These are phyloP conservation scores for Furcula furcula DNA, from an alignment of 2,888 invertebrate genomes.

Conservation along the genomic window DNA sequence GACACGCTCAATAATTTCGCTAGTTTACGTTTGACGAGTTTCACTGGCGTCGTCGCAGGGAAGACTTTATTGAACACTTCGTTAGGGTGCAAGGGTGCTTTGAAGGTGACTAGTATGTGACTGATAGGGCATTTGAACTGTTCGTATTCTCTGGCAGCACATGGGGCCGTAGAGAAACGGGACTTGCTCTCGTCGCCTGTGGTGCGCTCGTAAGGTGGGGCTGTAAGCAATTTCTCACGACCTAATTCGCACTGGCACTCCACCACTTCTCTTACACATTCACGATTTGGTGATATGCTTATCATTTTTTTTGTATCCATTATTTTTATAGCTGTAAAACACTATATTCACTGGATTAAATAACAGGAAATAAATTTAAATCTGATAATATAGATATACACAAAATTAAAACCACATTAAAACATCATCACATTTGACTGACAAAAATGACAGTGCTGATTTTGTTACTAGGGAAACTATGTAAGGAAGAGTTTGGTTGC, in stretches of 20 bases:
- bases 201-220: slow-evolving; percentile 59
- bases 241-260: slow-evolving; percentile 72
- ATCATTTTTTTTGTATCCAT: slow-evolving; percentile 41
- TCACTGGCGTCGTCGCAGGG: slow-evolving; percentile 65
- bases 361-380: background rate
- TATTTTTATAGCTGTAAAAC: slow-evolving; percentile 1
- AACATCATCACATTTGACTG: background rate
- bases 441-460: background rate
- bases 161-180: slow-evolving; percentile 62
- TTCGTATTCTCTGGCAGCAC: slow-evolving; percentile 54
- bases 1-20: slow-evolving; percentile 64
- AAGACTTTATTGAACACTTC: slow-evolving; percentile 70
- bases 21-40: slow-evolving; percentile 68
- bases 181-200: slow-evolving; percentile 46
- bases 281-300: slow-evolving; percentile 49
- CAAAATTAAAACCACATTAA: background rate
- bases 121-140: slow-evolving; percentile 65
- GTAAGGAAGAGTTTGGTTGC: background rate
- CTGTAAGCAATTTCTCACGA: slow-evolving; percentile 69
- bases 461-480: background rate
- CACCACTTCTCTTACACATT: slow-evolving; percentile 45
- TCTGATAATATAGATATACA: background rate
- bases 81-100: slow-evolving; percentile 60
- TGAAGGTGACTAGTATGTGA: slow-evolving; percentile 65
- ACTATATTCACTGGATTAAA: background rate